phyloP scores from a whole-genome alignment of 2,888 invertebrate species.

The Julus scandinavius region DNA sequence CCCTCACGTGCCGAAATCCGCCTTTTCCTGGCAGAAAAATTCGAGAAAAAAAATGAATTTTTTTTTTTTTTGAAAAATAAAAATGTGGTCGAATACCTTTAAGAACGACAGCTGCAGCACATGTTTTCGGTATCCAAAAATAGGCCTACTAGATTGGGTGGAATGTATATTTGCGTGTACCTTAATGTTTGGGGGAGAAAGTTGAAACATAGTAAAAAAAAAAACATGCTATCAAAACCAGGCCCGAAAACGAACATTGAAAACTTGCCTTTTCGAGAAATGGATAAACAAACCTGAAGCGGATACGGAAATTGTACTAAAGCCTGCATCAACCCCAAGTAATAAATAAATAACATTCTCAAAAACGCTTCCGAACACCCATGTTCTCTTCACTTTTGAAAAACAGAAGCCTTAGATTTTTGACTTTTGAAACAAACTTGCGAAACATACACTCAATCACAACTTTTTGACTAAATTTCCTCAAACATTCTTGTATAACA shows the following conservation, averaged over 20 bases:
- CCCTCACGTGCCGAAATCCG: neutral
- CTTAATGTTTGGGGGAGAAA: conserved; percentile 20
- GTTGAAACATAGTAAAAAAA: neutral
- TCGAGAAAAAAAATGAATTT: neutral
- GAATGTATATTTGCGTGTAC: conserved; percentile 46
- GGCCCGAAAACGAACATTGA: neutral
- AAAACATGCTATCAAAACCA: conserved; percentile 43
- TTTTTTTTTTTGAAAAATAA: neutral
- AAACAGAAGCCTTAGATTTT: neutral
- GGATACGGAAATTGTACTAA: neutral
- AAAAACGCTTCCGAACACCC: neutral
- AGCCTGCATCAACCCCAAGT: neutral
- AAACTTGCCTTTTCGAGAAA: neutral
- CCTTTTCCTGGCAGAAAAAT: conserved; percentile 1
- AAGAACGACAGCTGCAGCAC: neutral
- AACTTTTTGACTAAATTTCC: too few relatives aligned
- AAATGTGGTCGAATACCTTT: conserved; percentile 1
- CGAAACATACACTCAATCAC: too few relatives aligned
- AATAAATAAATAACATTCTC: neutral
- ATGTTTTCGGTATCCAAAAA: conserved; percentile 11
- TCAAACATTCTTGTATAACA: too few relatives aligned
- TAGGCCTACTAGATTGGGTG: neutral
- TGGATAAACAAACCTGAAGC: conserved; percentile 24
- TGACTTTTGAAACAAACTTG: too few relatives aligned
- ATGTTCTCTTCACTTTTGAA: neutral